A percentile compares a stretch with the other conserved stretches of the same genome.
These are phyloP conservation scores for Cephus pygmeus DNA, from an alignment of 2,888 invertebrate species.

Conservation along the genomic window DNA sequence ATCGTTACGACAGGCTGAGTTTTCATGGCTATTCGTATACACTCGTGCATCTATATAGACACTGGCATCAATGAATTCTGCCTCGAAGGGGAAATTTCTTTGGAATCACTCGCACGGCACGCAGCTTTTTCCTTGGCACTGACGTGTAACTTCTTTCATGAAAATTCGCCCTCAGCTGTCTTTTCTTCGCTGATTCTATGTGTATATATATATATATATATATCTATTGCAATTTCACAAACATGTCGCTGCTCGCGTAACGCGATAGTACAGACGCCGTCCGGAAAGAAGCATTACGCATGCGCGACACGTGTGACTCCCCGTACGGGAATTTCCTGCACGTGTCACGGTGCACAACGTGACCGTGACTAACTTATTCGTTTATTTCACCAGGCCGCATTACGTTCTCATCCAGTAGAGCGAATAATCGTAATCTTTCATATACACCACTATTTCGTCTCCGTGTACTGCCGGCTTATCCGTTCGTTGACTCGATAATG, in stretches of 20 bases:
- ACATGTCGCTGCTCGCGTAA: background rate
- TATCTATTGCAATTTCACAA: background rate
- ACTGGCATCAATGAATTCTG: background rate
- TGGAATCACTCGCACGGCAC: background rate
- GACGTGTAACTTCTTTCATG: too few relatives aligned
- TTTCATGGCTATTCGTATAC: background rate
- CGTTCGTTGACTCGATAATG: background rate
- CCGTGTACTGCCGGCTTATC: background rate
- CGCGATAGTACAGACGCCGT: background rate
- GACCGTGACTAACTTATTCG: conserved; percentile 5
- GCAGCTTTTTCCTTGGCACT: background rate
- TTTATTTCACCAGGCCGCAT: background rate
- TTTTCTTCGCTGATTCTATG: background rate
- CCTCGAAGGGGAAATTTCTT: background rate
- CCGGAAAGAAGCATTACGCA: background rate
- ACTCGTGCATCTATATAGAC: background rate
- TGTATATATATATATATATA: too few relatives aligned
- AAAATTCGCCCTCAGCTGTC: too few relatives aligned
- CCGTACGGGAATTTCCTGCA: conserved; percentile 6
- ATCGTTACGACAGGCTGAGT: background rate
- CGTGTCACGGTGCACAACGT: conserved; percentile 6
- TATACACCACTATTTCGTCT: background rate
- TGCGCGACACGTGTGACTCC: background rate
- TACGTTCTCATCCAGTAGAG: conserved; percentile 1
- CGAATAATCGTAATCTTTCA: background rate